Percentiles rank a stretch among this genome's conserved stretches.
Conservation (phyloP, 2,797 vertebrate genomes). For the Brachymystax lenok region DNA sequence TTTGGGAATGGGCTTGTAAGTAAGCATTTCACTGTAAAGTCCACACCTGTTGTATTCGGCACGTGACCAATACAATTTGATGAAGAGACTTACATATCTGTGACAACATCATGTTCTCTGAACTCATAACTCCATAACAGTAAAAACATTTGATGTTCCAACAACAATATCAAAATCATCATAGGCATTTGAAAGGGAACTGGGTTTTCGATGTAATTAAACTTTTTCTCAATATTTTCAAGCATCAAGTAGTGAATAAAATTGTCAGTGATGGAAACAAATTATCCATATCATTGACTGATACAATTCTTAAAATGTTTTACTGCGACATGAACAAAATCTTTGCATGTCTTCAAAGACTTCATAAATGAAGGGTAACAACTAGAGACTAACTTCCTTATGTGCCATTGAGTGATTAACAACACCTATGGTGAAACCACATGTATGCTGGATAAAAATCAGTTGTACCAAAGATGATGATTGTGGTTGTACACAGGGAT, state of each 20-base stretch:
- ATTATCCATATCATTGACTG: too few relatives aligned
- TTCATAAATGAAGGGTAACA: background rate
- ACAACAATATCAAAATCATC: background rate
- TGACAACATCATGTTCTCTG: background rate
- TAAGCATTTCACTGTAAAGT: too few relatives aligned
- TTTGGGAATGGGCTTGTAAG: too few relatives aligned
- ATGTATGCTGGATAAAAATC: background rate
- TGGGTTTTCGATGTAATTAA: background rate
- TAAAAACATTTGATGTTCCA: background rate
- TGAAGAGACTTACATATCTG: background rate
- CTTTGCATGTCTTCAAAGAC: background rate
- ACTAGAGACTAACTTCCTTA: background rate
- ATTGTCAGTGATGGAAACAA: background rate
- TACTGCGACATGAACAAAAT: background rate
- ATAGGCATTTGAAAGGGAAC: background rate
- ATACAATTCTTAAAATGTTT: background rate
- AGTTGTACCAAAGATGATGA: background rate
- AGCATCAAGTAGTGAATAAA: background rate
- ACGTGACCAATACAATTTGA: background rate
- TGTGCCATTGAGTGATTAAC: background rate
- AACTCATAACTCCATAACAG: background rate
- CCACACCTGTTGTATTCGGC: too few relatives aligned
- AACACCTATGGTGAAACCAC: background rate
- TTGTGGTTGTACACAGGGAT: background rate
- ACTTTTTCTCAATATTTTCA: background rate